Percentiles rank a stretch among this genome's conserved stretches.
phyloP scores from a whole-genome alignment of 2,113 vertebrate species.

The Gila orcuttii region DNA sequence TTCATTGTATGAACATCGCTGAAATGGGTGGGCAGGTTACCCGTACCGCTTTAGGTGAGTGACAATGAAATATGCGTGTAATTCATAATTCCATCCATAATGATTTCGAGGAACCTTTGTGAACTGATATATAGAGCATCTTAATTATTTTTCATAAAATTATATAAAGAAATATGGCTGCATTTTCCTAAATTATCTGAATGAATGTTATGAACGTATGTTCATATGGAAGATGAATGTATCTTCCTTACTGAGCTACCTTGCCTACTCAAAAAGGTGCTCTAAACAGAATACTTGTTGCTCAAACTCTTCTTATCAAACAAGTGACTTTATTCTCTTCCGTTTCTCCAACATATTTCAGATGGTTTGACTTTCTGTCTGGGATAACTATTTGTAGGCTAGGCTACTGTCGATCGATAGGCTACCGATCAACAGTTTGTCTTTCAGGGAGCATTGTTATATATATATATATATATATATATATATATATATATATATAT shows the following conservation, averaged over 20 bases:
- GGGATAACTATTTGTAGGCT: not conserved
- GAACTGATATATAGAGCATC: too few species aligned
- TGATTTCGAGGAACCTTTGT: not conserved
- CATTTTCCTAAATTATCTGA: not conserved
- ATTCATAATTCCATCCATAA: not conserved
- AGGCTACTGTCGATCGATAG: not conserved
- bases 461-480: too few species aligned
- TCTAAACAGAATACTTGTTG: not conserved
- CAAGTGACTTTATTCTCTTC: not conserved
- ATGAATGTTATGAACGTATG: too few species aligned
- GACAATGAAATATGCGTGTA: too few species aligned
- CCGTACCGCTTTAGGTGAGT: conserved; percentile 27
- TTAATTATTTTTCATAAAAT: not conserved
- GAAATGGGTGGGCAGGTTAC: conserved; percentile 39
- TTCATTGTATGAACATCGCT: conserved; percentile 1
- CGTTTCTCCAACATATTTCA: not conserved
- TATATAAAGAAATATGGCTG: not conserved
- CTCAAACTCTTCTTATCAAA: not conserved
- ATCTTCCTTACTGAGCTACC: not conserved
- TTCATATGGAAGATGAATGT: too few species aligned
- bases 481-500: too few species aligned
- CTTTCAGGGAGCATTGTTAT: not conserved
- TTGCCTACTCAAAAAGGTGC: not conserved
- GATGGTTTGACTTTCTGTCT: not conserved
- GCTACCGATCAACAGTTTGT: not conserved